A percentile compares a stretch with the other conserved stretches of the same genome.
Conservation (phyloP, 2,797 vertebrate species). For the Sphaeramia orbicularis region DNA sequence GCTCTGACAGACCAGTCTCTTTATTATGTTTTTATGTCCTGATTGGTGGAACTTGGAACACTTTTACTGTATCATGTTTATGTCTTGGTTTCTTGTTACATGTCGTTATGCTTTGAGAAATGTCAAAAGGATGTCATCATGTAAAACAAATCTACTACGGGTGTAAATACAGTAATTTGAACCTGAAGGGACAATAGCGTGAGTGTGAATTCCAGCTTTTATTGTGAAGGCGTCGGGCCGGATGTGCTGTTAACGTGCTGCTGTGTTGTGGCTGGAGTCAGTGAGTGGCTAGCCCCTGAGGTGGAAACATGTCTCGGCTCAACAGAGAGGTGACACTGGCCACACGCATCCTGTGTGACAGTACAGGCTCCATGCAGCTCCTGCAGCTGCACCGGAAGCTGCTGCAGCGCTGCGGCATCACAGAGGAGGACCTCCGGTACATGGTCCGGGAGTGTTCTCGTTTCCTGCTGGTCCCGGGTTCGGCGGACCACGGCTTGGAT, state of each 20-base stretch:
- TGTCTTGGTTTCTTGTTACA: too few relatives aligned
- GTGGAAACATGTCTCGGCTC: conserved; percentile 27
- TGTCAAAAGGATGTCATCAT: too few relatives aligned
- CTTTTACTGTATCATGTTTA: too few relatives aligned
- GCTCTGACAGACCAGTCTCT: too few relatives aligned
- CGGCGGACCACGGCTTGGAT: conserved; percentile 15
- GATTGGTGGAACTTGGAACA: too few relatives aligned
- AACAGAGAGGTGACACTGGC: conserved; percentile 64
- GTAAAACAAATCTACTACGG: too few relatives aligned
- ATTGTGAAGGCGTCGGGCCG: neutral
- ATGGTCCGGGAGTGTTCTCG: conserved; percentile 69
- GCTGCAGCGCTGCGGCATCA: conserved; percentile 51
- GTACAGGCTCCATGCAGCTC: conserved; percentile 69
- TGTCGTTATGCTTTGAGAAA: too few relatives aligned
- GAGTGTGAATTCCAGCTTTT: neutral
- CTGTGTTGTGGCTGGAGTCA: too few relatives aligned
- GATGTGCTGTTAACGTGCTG: neutral
- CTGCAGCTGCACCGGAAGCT: conserved; percentile 66
- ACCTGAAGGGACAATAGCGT: too few relatives aligned
- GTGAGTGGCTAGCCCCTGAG: too few relatives aligned
- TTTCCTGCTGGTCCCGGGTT: conserved; percentile 63
- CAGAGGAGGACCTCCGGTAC: conserved; percentile 59
- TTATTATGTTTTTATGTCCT: too few relatives aligned
- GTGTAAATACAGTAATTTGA: too few relatives aligned
- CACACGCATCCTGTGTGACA: conserved; percentile 70